Percentiles rank a stretch among this genome's conserved stretches.
These are phyloP conservation scores for Calosoma granatense DNA, from an alignment of 1,140 invertebrate species.

Conservation along the genomic window DNA sequence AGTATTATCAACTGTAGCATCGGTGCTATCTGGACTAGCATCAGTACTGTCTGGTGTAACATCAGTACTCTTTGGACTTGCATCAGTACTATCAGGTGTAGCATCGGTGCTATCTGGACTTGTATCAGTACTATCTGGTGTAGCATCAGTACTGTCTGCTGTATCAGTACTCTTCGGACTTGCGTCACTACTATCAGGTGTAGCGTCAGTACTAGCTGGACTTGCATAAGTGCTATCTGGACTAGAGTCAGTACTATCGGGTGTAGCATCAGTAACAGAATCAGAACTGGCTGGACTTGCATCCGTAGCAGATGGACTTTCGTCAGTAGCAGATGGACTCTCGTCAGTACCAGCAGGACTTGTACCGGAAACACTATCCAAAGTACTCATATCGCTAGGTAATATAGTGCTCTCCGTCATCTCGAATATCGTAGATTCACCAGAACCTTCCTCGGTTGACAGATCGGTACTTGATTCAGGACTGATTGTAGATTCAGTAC, in stretches of 20 bases:
- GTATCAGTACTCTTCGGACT: conserved; percentile 4
- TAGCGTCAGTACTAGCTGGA: conserved; percentile 15
- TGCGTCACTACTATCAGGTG: conserved; percentile 3
- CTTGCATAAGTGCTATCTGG: conserved; percentile 11
- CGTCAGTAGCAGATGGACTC: conserved; percentile 11
- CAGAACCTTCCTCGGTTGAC: conserved; percentile 22
- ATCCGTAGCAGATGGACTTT: conserved; percentile 19
- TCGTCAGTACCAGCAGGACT: conserved; percentile 17
- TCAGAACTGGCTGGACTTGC: conserved; percentile 17
- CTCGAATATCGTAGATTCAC: conserved; percentile 13
- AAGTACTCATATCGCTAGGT: background rate
- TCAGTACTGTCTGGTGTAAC: background rate
- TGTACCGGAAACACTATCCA: background rate
- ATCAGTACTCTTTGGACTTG: background rate
- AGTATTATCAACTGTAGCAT: conserved; percentile 10
- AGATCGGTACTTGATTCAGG: background rate
- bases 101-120: conserved; percentile 2
- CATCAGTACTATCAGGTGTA: conserved; percentile 12
- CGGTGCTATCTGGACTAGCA: conserved; percentile 2
- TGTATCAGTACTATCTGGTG: background rate
- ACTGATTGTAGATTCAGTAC: conserved; percentile 5
- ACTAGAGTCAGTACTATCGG: conserved; percentile 17
- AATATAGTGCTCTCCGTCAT: conserved; percentile 6
- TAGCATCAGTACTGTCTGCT: conserved; percentile 15
- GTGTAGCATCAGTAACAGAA: conserved; percentile 20